These are phyloP conservation scores for Panthera tigris DNA, from an alignment of 2,113 vertebrate genomes.

Conservation along the genomic window DNA sequence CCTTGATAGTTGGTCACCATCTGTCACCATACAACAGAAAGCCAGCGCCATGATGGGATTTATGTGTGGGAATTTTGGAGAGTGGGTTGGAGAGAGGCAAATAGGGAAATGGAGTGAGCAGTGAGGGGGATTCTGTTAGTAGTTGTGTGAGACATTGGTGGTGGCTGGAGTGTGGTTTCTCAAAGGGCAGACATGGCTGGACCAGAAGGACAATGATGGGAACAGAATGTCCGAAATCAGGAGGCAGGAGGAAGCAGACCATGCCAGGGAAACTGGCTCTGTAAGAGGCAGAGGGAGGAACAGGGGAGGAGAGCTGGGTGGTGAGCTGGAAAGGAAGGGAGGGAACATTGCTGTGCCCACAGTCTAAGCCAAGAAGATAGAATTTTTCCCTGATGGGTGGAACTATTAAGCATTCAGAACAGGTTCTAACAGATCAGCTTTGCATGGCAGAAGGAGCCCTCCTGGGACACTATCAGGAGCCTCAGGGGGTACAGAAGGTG, in stretches of 20 bases:
- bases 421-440: not conserved
- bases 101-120: not conserved
- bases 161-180: not conserved
- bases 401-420: not conserved
- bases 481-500: not conserved
- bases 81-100: not conserved
- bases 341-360: rapidly evolving
- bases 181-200: not conserved
- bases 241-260: not conserved
- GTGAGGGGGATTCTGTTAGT: not conserved
- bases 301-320: too few relatives aligned
- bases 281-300: not conserved
- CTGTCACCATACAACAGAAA: not conserved
- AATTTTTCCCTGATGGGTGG: not conserved
- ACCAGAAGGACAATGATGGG: not conserved
- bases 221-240: not conserved
- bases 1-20: not conserved
- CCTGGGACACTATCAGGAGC: not conserved
- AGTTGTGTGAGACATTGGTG: not conserved
- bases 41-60: not conserved
- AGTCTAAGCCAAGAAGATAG: not conserved
- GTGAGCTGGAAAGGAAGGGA: not conserved
- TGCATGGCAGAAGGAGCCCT: not conserved
- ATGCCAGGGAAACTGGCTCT: not conserved
- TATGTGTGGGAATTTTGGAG: not conserved